Evolutionary conservation across 1,140 invertebrate species (phyloP).

Genomic region (Plutomurus gul): DNA sequence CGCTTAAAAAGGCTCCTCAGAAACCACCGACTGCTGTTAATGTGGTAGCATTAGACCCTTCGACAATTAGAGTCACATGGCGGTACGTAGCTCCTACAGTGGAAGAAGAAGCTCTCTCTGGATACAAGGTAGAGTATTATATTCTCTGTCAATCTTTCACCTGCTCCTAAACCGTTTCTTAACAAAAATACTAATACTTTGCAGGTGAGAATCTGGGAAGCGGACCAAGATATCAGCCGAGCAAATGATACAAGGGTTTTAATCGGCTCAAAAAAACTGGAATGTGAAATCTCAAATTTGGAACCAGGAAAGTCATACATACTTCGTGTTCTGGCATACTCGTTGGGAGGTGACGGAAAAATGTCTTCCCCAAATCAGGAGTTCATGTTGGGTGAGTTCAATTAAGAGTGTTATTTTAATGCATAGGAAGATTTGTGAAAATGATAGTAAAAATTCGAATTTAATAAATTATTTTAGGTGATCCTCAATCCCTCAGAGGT

Average conservation of each 20-base stretch:
- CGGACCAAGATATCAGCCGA: slow-evolving; percentile 87
- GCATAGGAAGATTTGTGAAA: not conserved
- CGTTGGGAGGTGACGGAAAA: slow-evolving; percentile 90
- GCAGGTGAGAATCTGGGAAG: slow-evolving; percentile 86
- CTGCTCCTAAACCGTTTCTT: not conserved
- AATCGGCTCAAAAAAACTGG: slow-evolving; percentile 71
- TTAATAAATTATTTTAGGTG: not conserved
- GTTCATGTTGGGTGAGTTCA: slow-evolving; percentile 64
- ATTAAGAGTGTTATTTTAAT: no score
- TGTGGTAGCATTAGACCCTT: slow-evolving; percentile 79
- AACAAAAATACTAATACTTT: not conserved
- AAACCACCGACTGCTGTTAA: slow-evolving; percentile 89
- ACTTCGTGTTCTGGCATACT: slow-evolving; percentile 87
- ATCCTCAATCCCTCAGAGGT: slow-evolving; percentile 3
- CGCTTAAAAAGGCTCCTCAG: slow-evolving; percentile 87
- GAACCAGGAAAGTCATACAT: slow-evolving; percentile 85
- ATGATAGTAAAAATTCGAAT: not conserved
- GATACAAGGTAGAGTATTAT: slow-evolving; percentile 81
- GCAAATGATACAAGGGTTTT: slow-evolving; percentile 83
- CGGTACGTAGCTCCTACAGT: slow-evolving; percentile 85
- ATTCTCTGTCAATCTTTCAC: not conserved
- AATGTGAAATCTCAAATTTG: slow-evolving; percentile 76
- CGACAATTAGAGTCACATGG: slow-evolving; percentile 86
- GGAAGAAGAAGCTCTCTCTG: slow-evolving; percentile 90
- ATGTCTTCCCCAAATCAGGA: slow-evolving; percentile 90